Percentiles rank a stretch among this genome's conserved stretches.
Conservation (phyloP, 2,888 invertebrate species). For the Noctua janthina region DNA sequence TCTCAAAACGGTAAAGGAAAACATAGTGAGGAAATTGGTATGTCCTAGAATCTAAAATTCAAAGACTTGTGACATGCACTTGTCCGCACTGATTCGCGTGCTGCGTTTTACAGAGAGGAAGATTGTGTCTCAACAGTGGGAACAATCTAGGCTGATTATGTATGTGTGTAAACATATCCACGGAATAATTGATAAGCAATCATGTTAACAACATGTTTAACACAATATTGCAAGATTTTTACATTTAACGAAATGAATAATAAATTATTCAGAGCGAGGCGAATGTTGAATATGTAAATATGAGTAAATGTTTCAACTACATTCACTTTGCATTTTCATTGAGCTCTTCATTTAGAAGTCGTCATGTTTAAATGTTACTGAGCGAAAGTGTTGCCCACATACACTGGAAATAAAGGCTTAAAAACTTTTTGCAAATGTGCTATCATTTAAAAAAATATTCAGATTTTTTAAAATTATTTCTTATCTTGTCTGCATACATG, state of each 20-base stretch:
- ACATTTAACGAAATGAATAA: slow-evolving; percentile 56
- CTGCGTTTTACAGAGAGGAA: neutral
- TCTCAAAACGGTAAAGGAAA: neutral
- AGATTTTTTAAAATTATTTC: neutral
- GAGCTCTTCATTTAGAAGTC: slow-evolving; percentile 70
- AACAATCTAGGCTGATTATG: neutral
- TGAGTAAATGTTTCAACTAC: slow-evolving; percentile 75
- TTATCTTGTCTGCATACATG: neutral
- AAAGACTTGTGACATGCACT: neutral
- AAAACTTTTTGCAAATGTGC: slow-evolving; percentile 6
- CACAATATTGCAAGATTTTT: slow-evolving; percentile 26
- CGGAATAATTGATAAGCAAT: slow-evolving; percentile 22
- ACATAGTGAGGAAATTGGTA: neutral
- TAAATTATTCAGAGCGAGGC: slow-evolving; percentile 65
- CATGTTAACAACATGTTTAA: slow-evolving; percentile 14
- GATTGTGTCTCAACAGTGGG: neutral
- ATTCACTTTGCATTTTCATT: slow-evolving; percentile 77
- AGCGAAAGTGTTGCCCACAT: slow-evolving; percentile 19
- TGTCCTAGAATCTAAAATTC: neutral
- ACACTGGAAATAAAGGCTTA: neutral
- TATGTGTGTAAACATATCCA: neutral
- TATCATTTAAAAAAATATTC: neutral
- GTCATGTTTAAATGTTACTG: slow-evolving; percentile 40
- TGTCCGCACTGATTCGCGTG: neutral
- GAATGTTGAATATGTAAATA: slow-evolving; percentile 74